Evolutionary conservation across 2,888 invertebrate genomes (phyloP).

Genomic region (Andrena haemorrhoa): DNA sequence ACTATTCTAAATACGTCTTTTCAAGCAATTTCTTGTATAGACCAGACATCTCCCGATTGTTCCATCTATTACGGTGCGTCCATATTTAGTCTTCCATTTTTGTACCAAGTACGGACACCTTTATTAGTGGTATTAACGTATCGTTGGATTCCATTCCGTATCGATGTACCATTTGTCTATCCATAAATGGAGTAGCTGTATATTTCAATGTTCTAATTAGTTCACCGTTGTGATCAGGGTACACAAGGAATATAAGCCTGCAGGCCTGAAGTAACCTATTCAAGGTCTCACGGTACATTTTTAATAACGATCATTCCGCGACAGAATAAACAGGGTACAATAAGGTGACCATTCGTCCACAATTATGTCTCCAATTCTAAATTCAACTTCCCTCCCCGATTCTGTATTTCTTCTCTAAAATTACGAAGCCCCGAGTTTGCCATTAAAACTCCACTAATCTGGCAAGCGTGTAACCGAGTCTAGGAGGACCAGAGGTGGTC

Average conservation of each 20-base stretch:
- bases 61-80: constrained; percentile 7
- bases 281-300: not conserved
- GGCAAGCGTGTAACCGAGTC: too few species aligned
- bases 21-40: not conserved
- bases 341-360: too few species aligned
- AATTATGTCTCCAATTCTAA: too few species aligned
- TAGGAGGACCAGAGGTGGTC: too few species aligned
- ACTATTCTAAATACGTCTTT: not conserved
- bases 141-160: constrained; percentile 20
- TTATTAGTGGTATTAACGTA: constrained; percentile 28
- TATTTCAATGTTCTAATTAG: constrained; percentile 17
- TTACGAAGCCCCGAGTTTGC: too few species aligned
- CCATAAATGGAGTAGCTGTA: constrained; percentile 25
- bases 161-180: constrained; percentile 18
- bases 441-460: too few species aligned
- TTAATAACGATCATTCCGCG: constrained; percentile 3
- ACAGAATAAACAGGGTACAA: not conserved
- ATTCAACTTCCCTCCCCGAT: too few species aligned
- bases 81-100: constrained; percentile 11
- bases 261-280: not conserved
- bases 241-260: not conserved
- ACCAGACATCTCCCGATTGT: not conserved
- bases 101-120: not conserved
- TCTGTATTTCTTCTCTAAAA: too few species aligned
- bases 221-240: not conserved